Conservation (phyloP, 2,113 vertebrate genomes). For the Eira barbara region DNA sequence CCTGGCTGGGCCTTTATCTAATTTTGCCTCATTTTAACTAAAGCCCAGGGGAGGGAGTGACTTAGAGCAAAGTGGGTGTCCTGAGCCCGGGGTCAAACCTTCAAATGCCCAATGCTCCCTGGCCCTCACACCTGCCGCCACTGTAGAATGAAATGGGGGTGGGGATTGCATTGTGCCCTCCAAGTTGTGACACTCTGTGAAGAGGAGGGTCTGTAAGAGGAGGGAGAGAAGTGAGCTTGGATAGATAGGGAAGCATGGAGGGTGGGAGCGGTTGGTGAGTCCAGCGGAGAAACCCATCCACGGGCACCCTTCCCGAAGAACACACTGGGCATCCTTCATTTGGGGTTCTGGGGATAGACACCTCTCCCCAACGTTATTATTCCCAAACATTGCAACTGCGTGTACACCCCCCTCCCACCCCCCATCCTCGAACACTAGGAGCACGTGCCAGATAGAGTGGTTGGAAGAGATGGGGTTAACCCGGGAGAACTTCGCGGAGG, state of each 20-base stretch:
- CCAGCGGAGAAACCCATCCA: not conserved
- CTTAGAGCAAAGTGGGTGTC: not conserved
- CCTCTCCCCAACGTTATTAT: not conserved
- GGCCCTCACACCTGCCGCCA: not conserved
- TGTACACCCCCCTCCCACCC: not conserved
- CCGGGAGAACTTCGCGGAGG: constrained; percentile 73
- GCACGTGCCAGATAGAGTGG: not conserved
- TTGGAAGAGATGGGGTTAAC: constrained; percentile 62
- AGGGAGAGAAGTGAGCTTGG: not conserved
- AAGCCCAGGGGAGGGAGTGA: not conserved
- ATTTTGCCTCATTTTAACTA: not conserved
- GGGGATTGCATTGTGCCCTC: not conserved
- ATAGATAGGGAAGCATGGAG: not conserved
- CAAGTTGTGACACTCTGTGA: not conserved
- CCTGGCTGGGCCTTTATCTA: not conserved
- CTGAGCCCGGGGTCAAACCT: not conserved
- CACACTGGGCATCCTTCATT: not conserved
- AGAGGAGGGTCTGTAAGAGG: constrained; percentile 26
- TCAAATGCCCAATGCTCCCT: not conserved
- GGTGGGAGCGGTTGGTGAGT: not conserved
- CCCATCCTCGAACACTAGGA: not conserved
- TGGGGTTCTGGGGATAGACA: not conserved
- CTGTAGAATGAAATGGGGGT: not conserved
- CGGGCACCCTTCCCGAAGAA: not conserved
- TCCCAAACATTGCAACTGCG: not conserved